These are phyloP conservation scores for Anomalospiza imberbis DNA, from an alignment of 2,797 vertebrate species.

Conservation along the genomic window DNA sequence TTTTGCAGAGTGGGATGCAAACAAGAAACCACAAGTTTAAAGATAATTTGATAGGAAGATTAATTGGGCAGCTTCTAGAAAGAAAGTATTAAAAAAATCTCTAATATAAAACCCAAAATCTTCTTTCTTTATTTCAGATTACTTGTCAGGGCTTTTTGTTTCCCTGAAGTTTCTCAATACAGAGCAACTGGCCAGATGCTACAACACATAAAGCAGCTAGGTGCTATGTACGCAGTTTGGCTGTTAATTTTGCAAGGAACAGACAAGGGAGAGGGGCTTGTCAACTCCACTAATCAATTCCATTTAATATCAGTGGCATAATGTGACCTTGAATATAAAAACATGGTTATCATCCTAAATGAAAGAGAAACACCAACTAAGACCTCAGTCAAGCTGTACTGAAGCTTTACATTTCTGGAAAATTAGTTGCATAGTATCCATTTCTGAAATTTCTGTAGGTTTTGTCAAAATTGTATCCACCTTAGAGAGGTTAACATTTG, in stretches of 20 bases:
- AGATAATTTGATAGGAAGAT: background rate
- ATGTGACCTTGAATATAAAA: background rate
- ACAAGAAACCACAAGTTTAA: background rate
- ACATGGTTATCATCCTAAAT: background rate
- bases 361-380: background rate
- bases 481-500: background rate
- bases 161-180: background rate
- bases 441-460: background rate
- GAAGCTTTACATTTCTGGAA: background rate
- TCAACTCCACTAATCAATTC: background rate
- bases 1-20: background rate
- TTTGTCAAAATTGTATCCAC: background rate
- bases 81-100: rapidly evolving
- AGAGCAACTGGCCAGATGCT: background rate
- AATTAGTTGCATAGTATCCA: background rate
- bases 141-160: background rate
- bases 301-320: background rate
- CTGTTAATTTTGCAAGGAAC: background rate
- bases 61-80: background rate
- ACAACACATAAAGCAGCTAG: background rate
- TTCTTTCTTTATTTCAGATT: background rate
- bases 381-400: background rate
- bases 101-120: background rate
- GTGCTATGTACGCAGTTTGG: background rate
- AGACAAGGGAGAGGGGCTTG: background rate